Evolutionary conservation across 2,113 vertebrate genomes (phyloP).

Genomic region (Calyptomena viridis): DNA sequence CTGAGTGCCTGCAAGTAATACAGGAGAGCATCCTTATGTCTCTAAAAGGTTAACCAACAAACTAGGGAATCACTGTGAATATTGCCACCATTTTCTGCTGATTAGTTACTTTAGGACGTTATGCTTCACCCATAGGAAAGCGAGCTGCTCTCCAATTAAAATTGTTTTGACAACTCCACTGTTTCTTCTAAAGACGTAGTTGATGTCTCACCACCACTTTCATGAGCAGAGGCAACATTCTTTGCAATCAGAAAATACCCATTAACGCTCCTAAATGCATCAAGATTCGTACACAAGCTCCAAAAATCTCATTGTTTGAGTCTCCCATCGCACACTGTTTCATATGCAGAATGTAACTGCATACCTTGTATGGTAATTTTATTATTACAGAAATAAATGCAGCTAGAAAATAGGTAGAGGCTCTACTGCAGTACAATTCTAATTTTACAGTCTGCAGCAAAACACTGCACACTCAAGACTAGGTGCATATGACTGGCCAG

Average conservation of each 20-base stretch:
- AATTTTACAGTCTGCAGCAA: background rate
- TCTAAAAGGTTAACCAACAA: background rate
- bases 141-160: background rate
- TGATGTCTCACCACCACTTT: background rate
- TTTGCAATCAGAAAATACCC: background rate
- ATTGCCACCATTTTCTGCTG: background rate
- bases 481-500: fast-evolving
- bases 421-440: background rate
- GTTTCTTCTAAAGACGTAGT: background rate
- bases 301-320: background rate
- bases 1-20: background rate
- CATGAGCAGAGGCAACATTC: background rate
- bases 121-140: background rate
- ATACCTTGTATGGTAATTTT: background rate
- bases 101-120: background rate
- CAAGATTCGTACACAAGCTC: background rate
- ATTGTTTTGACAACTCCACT: background rate
- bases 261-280: background rate
- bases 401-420: background rate
- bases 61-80: background rate
- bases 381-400: background rate
- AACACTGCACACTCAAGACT: background rate
- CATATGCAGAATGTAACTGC: background rate
- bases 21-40: background rate
- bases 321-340: background rate